These are phyloP conservation scores for Eucriotettix oculatus DNA, from an alignment of 2,888 invertebrate genomes.

Conservation along the genomic window DNA sequence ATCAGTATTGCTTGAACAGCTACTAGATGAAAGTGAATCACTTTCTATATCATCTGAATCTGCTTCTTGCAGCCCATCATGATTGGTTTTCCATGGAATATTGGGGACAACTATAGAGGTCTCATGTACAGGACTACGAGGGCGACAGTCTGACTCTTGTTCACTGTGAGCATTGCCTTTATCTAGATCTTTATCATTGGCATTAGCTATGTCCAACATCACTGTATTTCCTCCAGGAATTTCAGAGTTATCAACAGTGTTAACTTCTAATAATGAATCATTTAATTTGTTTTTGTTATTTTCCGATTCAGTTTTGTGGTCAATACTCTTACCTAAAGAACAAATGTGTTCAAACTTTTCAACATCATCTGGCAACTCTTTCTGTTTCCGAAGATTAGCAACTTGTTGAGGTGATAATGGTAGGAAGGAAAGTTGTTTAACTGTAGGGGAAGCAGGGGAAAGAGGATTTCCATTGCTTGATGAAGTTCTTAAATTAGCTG, in stretches of 20 bases:
- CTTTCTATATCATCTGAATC: conserved; percentile 18
- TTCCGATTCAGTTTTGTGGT: neutral
- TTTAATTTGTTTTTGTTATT: neutral
- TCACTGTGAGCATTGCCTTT: neutral
- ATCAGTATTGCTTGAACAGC: conserved; percentile 12
- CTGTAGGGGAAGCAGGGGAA: conserved; percentile 22
- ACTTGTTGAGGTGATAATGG: conserved; percentile 10
- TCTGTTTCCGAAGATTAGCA: conserved; percentile 7
- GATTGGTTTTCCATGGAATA: conserved; percentile 30
- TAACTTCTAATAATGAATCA: neutral
- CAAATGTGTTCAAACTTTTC: conserved; percentile 20
- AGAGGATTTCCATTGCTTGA: conserved; percentile 4
- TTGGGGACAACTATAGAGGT: conserved; percentile 47
- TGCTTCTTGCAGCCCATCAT: conserved; percentile 23
- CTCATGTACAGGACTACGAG: conserved; percentile 44
- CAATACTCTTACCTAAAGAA: neutral
- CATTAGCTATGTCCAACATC: neutral
- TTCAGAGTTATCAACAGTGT: neutral
- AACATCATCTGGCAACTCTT: conserved; percentile 13
- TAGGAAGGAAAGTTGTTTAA: conserved; percentile 15
- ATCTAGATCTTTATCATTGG: neutral
- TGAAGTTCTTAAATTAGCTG: conserved; percentile 21
- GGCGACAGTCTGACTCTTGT: conserved; percentile 25
- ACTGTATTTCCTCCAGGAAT: neutral
- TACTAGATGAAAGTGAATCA: conserved; percentile 17